Conservation (phyloP, 2,888 invertebrate species). For the Diplolepis rosae region DNA sequence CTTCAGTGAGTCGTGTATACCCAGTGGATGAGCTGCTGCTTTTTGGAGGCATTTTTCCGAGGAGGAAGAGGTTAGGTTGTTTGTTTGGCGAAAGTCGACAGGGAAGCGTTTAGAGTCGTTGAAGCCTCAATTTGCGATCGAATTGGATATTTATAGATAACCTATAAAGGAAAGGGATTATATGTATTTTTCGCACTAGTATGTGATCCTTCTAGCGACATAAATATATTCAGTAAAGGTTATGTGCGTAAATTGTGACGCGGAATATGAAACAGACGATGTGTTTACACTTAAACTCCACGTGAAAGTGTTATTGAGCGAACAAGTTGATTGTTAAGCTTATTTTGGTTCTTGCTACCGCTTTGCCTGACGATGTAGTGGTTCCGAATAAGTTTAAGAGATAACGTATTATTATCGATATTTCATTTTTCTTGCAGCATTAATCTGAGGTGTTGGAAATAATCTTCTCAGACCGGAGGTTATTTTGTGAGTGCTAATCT, state of each 20-base stretch:
- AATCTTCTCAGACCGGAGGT: not conserved
- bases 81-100: not conserved
- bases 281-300: not conserved
- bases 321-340: slow-evolving; percentile 18
- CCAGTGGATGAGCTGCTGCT: slow-evolving; percentile 10
- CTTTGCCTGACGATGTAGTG: not conserved
- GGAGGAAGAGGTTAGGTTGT: not conserved
- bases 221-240: not conserved
- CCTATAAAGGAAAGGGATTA: not conserved
- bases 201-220: not conserved
- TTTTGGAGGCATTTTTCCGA: slow-evolving; percentile 22
- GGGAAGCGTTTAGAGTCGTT: not conserved
- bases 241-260: slow-evolving; percentile 24
- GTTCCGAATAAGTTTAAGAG: not conserved
- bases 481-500: not conserved
- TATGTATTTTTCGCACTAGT: not conserved
- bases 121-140: not conserved
- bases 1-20: not conserved
- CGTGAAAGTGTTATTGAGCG: slow-evolving; percentile 18
- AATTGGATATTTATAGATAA: not conserved
- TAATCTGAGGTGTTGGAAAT: not conserved
- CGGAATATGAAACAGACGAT: slow-evolving; percentile 10
- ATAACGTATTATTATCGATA: not conserved
- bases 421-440: not conserved
- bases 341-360: slow-evolving; percentile 14